Evolutionary conservation across 2,797 vertebrate genomes (phyloP), one percentile per base, ranked within the genome.

Genomic region (Allobates femoralis): DNA sequence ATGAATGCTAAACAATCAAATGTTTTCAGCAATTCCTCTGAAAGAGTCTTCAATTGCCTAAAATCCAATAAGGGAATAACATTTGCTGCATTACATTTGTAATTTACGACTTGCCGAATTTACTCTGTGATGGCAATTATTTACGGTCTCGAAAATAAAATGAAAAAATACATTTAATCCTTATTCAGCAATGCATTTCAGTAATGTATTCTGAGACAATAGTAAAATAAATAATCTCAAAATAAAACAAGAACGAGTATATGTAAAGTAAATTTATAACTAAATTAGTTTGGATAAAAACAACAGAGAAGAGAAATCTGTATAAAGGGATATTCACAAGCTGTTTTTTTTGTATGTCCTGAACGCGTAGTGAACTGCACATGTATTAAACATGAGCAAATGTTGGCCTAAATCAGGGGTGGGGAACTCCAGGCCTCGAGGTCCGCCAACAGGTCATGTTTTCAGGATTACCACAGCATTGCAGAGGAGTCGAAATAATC

Each of bases 61-160:
- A 56, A 79, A 28, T 79, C 28, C 26, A 75, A 34, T 60, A 55
- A 80, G 53, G 62, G 26, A 79, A 87, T 73, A 87, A 23, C 62
- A 83, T 83, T 78, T 87, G n/a, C 75, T 76, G 75, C 55, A 82
- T 81, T 75, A 81, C 67, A 76, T 80, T 19, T 81, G 79, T 37
- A 71, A 83, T 84, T 79, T 83, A 87, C 77, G 74, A 87, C 76
- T 87, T 56, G 19, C 28, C 46, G 30, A 81, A 76, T 77, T 62
- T 64, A 66, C 56, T 66, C 75, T 77, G 30, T 51, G 21, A 34
- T 67, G 62, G 74, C 28, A 55, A 78, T 58, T 83, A 83, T 78
- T 28, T 60, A 71, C 60, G 14, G 50, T 10, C 67, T 87, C 23
- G 46, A 58, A 53, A 78, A 56, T 56, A 37, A 73, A 82, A 83